Evolutionary conservation across 2,888 invertebrate species (phyloP).

Genomic region (Aspidiotus rigidus): DNA sequence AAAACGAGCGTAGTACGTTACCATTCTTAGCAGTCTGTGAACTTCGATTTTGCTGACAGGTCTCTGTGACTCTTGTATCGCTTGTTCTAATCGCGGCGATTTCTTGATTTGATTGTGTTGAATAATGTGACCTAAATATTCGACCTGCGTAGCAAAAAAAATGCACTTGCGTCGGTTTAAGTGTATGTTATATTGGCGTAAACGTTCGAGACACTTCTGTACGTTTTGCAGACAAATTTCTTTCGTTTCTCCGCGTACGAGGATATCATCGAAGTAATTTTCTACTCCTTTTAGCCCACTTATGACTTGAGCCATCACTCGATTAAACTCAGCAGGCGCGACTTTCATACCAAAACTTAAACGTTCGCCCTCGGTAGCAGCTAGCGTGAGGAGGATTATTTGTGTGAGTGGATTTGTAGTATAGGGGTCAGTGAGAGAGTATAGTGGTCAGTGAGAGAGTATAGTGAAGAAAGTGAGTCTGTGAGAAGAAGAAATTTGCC

Average conservation of each 20-base stretch:
- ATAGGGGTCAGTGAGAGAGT: too few relatives aligned
- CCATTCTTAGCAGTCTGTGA: not conserved
- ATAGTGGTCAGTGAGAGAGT: too few relatives aligned
- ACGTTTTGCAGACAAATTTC: conserved; percentile 35
- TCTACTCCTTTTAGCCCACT: conserved; percentile 42
- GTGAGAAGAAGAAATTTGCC: too few relatives aligned
- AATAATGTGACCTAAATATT: conserved; percentile 34
- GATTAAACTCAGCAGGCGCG: not conserved
- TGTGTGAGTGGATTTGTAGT: too few relatives aligned
- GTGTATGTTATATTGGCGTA: conserved; percentile 21
- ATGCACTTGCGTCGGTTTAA: conserved; percentile 34
- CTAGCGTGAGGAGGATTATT: too few relatives aligned
- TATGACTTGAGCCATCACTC: not conserved
- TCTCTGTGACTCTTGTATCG: conserved; percentile 29
- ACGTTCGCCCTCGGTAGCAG: too few relatives aligned
- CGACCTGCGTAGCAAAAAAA: conserved; percentile 29
- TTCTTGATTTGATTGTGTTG: conserved; percentile 33
- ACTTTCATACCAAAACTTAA: not conserved
- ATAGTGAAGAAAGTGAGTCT: too few relatives aligned
- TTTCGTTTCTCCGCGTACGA: conserved; percentile 35
- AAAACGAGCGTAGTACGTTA: conserved; percentile 29
- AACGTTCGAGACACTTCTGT: conserved; percentile 26
- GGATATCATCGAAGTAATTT: conserved; percentile 37
- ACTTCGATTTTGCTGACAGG: not conserved
- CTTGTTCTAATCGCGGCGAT: conserved; percentile 36